Conservation (phyloP, 2,888 invertebrate genomes). For the Odontocerum albicorne region DNA sequence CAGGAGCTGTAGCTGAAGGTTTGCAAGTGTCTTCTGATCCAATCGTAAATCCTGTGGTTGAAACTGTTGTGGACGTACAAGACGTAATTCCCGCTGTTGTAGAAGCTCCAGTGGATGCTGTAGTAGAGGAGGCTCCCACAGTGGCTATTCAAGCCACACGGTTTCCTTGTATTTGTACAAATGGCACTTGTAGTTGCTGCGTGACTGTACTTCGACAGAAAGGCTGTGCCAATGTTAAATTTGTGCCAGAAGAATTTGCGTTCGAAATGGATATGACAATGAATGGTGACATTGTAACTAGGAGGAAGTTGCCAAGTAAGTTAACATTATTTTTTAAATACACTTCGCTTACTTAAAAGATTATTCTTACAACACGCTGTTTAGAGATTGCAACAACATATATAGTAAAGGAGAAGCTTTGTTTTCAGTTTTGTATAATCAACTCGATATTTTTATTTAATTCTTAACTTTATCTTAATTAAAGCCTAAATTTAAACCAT, state of each 20-base stretch:
- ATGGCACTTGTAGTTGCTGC: slow-evolving; percentile 69
- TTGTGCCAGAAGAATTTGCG: slow-evolving; percentile 80
- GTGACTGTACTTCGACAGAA: slow-evolving; percentile 70
- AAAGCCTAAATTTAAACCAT: too few relatives aligned
- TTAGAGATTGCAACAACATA: too few relatives aligned
- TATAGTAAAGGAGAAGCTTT: neutral
- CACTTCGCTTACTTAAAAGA: too few relatives aligned
- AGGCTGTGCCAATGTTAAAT: slow-evolving; percentile 76
- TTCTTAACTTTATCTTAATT: too few relatives aligned
- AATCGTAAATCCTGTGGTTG: slow-evolving; percentile 5
- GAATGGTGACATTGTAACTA: slow-evolving; percentile 72
- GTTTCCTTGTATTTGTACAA: slow-evolving; percentile 63
- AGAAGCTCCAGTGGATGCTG: slow-evolving; percentile 3
- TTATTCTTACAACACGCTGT: too few relatives aligned
- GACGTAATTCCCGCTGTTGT: too few relatives aligned
- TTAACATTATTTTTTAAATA: neutral
- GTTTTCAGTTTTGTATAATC: neutral
- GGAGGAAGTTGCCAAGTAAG: slow-evolving; percentile 73
- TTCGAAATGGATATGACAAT: slow-evolving; percentile 72
- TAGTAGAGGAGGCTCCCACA: slow-evolving; percentile 11
- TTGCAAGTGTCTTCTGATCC: too few relatives aligned
- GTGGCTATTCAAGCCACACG: slow-evolving; percentile 54
- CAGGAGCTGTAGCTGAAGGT: slow-evolving; percentile 3
- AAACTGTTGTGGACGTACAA: slow-evolving; percentile 1
- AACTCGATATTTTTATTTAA: too few relatives aligned